Percentiles rank a stretch among this genome's conserved stretches.
Evolutionary conservation across 1,140 invertebrate genomes (phyloP).

Genomic region (Hycleus phaleratus): DNA sequence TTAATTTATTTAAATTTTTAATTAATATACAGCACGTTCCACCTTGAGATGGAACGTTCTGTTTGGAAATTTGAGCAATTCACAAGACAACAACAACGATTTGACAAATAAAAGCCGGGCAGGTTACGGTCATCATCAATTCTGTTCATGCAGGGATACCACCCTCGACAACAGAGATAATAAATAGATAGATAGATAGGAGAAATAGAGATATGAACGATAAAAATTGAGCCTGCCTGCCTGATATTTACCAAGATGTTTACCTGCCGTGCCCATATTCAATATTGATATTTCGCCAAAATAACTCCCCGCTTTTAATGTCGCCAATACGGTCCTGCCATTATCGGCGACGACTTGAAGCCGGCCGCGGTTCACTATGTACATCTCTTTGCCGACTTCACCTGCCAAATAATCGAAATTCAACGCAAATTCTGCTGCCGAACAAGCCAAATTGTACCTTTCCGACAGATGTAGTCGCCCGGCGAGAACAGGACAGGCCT

Average conservation of each 20-base stretch:
- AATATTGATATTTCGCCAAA: conserved; percentile 99
- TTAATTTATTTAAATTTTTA: no score
- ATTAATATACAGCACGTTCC: no score
- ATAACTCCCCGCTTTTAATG: conserved; percentile 94
- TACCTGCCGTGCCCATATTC: conserved; percentile 99
- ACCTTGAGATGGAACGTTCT: not conserved
- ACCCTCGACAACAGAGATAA: not conserved
- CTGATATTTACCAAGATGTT: conserved; percentile 87
- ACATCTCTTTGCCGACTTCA: conserved; percentile 98
- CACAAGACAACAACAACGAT: not conserved
- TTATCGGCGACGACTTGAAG: conserved; percentile 96
- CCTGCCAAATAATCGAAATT: conserved; percentile 53
- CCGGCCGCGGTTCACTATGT: conserved; percentile 94
- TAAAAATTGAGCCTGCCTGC: conserved; percentile 27
- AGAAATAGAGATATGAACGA: not conserved
- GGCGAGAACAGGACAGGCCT: conserved; percentile 95
- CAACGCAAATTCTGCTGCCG: not conserved
- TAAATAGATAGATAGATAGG: not conserved
- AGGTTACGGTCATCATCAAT: conserved; percentile 10
- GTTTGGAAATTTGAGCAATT: not conserved
- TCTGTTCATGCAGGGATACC: conserved; percentile 14
- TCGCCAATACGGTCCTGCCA: conserved; percentile 93
- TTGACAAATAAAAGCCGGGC: conserved; percentile 29
- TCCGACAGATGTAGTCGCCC: conserved; percentile 96
- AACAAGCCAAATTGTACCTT: conserved; percentile 59